phyloP scores from a whole-genome alignment of 1,140 invertebrate genomes.

The Muscidifurax raptorellus region DNA sequence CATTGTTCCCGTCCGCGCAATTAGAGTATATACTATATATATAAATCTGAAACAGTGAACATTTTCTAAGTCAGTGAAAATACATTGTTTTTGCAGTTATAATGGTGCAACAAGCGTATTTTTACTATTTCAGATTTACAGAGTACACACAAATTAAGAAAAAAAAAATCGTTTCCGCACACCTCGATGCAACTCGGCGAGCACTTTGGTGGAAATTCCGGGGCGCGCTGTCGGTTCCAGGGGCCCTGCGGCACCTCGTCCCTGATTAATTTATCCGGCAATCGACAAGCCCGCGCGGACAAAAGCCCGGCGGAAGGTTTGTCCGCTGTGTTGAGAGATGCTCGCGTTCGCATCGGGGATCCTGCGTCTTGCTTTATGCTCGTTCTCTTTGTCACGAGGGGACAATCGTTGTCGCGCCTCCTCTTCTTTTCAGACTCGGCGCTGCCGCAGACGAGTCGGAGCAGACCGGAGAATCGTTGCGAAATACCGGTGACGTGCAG shows the following conservation, averaged over 20 bases:
- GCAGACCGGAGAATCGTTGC: not conserved
- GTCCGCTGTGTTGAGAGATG: no score
- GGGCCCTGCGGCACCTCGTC: not conserved
- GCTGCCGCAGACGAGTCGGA: not conserved
- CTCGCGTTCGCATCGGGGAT: no score
- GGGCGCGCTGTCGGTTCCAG: not conserved
- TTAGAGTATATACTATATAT: no score
- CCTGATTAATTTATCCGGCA: not conserved
- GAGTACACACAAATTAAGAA: no score
- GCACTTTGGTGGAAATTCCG: not conserved
- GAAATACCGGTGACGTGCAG: not conserved
- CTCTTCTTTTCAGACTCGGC: not conserved
- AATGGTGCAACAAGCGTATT: no score
- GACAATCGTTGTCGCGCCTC: not conserved
- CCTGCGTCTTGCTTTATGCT: not conserved
- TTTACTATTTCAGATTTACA: no score
- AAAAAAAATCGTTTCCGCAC: no score
- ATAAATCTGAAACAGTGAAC: no score
- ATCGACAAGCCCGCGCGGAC: not conserved
- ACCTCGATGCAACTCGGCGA: not conserved
- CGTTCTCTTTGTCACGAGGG: not conserved
- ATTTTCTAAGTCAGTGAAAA: no score
- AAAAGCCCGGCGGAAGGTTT: no score
- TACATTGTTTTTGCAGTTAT: no score
- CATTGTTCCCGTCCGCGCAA: no score